A percentile compares a stretch with the other conserved stretches of the same genome.
phyloP scores from a whole-genome alignment of 2,888 invertebrate species.

The Nowickia ferox region DNA sequence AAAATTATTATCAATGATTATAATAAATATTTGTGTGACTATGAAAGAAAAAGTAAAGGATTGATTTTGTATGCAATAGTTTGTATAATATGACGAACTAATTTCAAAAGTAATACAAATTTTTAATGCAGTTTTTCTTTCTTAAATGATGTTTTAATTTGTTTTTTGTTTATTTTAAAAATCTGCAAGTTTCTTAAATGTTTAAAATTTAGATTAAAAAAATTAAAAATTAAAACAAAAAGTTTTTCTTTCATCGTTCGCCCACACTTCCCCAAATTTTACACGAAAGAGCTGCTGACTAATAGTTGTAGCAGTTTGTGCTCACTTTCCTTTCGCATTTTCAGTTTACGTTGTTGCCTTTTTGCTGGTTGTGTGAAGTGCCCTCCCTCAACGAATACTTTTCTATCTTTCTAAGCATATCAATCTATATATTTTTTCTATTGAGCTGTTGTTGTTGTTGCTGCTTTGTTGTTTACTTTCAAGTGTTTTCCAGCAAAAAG shows the following conservation, averaged over 20 bases:
- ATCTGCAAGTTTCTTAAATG: conserved; percentile 15
- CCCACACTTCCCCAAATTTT: background rate
- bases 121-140: no score
- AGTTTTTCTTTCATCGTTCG: background rate
- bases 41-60: no score
- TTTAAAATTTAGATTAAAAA: background rate
- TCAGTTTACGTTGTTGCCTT: background rate
- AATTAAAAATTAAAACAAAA: background rate
- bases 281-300: background rate
- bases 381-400: conserved; percentile 39
- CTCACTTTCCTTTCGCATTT: background rate
- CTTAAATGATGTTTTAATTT: conserved; percentile 7
- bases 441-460: background rate
- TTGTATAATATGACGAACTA: no score
- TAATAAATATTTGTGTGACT: no score
- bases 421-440: background rate
- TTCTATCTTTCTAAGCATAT: conserved; percentile 29
- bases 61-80: no score
- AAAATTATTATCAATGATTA: no score
- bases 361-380: conserved; percentile 6
- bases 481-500: conserved; percentile 8
- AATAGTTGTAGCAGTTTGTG: background rate
- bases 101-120: no score
- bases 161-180: background rate
- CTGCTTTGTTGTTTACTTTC: background rate